Conservation (phyloP, 35 echinoderm and acorn worm species). For the Apostichopus parvimensis region DNA sequence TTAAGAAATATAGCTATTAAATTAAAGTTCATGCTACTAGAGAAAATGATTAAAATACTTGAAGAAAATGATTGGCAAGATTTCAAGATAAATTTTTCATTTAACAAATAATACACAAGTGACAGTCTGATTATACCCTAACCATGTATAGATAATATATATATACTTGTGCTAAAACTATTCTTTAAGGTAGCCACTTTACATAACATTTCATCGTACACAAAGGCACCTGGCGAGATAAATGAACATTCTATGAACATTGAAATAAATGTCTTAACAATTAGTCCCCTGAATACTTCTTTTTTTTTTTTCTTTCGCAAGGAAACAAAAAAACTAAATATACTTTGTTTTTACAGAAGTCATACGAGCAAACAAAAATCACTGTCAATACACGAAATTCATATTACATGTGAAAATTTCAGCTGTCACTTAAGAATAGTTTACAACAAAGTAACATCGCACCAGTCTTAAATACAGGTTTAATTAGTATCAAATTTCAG, state of each 20-base stretch:
- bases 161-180: conserved; percentile 41
- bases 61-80: conserved; percentile 30
- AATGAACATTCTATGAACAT: not conserved
- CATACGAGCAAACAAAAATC: no score
- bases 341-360: no score
- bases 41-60: conserved; percentile 15
- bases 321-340: not conserved
- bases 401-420: no score
- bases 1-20: conserved; percentile 36
- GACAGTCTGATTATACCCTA: conserved; percentile 2
- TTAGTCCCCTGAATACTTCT: not conserved
- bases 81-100: conserved; percentile 13
- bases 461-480: no score
- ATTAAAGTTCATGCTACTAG: conserved; percentile 32
- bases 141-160: conserved; percentile 12
- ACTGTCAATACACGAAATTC: no score
- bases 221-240: conserved; percentile 38
- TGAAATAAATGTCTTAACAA: conserved; percentile 4
- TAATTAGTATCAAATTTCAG: no score
- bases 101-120: conserved; percentile 8
- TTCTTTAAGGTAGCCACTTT: conserved; percentile 7
- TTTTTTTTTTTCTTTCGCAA: not conserved
- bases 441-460: no score
- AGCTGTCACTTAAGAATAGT: no score
- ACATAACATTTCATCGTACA: conserved; percentile 35